These are phyloP conservation scores for Dromococcyx pavoninus DNA, from an alignment of 2,797 vertebrate genomes.

Conservation along the genomic window DNA sequence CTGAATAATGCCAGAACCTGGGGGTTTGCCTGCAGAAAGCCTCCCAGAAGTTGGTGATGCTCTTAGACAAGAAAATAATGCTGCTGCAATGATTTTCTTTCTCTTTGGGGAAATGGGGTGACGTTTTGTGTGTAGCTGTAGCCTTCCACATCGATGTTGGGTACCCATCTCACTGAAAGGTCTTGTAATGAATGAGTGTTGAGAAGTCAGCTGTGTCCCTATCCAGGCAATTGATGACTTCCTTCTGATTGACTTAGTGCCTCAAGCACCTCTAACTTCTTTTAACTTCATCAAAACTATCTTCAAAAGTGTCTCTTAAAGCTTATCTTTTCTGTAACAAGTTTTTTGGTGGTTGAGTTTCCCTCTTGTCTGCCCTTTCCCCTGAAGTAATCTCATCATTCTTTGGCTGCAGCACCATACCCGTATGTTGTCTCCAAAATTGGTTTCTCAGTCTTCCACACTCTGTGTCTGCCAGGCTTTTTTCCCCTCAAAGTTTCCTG, in stretches of 20 bases:
- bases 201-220: not conserved
- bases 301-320: not conserved
- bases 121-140: rapidly evolving
- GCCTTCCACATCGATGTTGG: not conserved
- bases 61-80: no score
- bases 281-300: not conserved
- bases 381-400: not conserved
- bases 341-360: not conserved
- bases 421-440: not conserved
- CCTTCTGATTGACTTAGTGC: not conserved
- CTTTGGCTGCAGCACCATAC: not conserved
- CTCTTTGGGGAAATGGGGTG: not conserved
- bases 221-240: not conserved
- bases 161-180: not conserved
- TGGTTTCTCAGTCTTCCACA: not conserved
- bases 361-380: not conserved
- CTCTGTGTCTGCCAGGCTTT: not conserved
- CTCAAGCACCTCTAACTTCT: not conserved
- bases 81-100: no score
- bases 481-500: not conserved
- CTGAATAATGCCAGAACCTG: not conserved
- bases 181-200: rapidly evolving
- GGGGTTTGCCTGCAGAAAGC: not conserved
- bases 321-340: not conserved
- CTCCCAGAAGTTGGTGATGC: not conserved